phyloP scores from a whole-genome alignment of 2,888 invertebrate genomes.

The Pasiphila rectangulata region DNA sequence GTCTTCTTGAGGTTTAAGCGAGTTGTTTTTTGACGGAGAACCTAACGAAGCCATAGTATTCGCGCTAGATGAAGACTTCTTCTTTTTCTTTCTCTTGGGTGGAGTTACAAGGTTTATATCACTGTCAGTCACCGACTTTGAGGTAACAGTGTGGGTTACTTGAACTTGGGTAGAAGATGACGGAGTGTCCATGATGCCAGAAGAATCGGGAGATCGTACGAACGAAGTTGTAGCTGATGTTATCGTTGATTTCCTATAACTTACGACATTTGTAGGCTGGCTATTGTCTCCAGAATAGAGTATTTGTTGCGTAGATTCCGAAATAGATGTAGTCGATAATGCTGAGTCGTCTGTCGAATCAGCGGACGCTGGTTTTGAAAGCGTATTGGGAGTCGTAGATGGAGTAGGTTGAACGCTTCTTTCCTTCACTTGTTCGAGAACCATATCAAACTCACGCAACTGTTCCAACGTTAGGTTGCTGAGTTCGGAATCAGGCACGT shows the following conservation, averaged over 20 bases:
- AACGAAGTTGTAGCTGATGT: constrained; percentile 59
- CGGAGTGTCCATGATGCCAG: constrained; percentile 60
- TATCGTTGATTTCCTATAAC: constrained; percentile 62
- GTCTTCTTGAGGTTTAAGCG: constrained; percentile 89
- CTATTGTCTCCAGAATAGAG: constrained; percentile 66
- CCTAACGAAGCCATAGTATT: constrained; percentile 82
- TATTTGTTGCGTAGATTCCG: constrained; percentile 60
- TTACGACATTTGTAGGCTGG: constrained; percentile 61
- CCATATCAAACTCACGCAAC: constrained; percentile 89
- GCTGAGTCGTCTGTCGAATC: constrained; percentile 54
- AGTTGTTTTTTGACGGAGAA: constrained; percentile 77
- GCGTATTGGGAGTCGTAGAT: constrained; percentile 40
- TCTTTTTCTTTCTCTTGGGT: constrained; percentile 58
- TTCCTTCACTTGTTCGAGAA: constrained; percentile 90
- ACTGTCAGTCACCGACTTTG: constrained; percentile 48
- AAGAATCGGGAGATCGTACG: constrained; percentile 68
- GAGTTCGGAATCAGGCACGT: constrained; percentile 79
- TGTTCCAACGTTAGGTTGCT: constrained; percentile 89
- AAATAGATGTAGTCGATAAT: constrained; percentile 42
- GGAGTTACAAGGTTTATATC: constrained; percentile 4
- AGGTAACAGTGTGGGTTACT: constrained; percentile 56
- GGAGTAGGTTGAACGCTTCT: constrained; percentile 82
- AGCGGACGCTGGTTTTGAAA: constrained; percentile 48
- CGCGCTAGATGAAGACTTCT: constrained; percentile 80
- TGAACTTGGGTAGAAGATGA: constrained; percentile 59